Base-by-base conservation (phyloP, 2,797 vertebrate species). In the Taenioides sp. region DNA sequence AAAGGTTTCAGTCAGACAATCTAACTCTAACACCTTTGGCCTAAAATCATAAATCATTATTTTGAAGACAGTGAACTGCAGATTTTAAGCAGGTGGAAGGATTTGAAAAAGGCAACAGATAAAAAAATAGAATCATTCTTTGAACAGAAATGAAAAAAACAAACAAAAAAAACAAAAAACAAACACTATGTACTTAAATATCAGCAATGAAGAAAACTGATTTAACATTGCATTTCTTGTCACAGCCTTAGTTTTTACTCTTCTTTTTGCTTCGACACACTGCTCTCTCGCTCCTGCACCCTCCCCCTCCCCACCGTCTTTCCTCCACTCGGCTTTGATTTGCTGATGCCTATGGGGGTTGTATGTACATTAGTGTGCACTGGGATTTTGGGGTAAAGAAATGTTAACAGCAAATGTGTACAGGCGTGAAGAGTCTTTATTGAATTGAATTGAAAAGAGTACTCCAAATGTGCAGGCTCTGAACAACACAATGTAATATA, bases 311-410 rank as follows among this genome's bases (percentile, higher is more conserved):
- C 64, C 57, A 65, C 28, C 0, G 4, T 73, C 63, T 72, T 67
- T 80, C 64, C 52, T 47, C 22, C n/a, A 71, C 61, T 50, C 16
- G 3, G 17, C 78, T 84, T 80, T 88, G 73, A 79, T 80, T 79
- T 49, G 54, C 27, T 40, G 75, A 75, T 79, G 72, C 70, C 62
- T 73, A 11, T 77, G 54, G 50, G 73, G 67, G 43, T 66, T 77
- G 40, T 12, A 67, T 76, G 43, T 62, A 62, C 60, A 34, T 34
- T 64, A 70, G 47, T 62, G 68, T 65, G 47, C 43, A 58, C 5
- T 6, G 25, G 62, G 71, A 83, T 76, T 62, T 74, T 81, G 0
- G 25, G 23, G 20, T 4, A 34, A 72, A 75, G 54, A 14, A 40
- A 69, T 74, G 7, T 57, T 60, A 17, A 74, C 64, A 72, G 76